Base-by-base conservation (phyloP, 2,113 vertebrate species). In the Peromyscus californicus region DNA sequence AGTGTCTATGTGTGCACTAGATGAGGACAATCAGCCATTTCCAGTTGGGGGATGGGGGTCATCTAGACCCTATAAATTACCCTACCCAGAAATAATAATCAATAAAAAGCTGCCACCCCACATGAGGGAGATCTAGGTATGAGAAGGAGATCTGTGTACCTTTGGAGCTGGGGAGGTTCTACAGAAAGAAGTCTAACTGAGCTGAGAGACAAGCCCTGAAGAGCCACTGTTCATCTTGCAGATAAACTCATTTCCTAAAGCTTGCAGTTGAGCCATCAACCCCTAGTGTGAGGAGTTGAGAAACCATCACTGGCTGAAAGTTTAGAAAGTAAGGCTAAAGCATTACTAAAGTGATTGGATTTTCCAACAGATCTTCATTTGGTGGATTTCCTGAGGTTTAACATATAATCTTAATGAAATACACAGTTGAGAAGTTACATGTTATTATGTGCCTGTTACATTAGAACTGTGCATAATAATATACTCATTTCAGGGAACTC, bases 1-100 rank as follows among this genome's bases (percentile, higher is more conserved):
- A 54, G n/a, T 39, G n/a, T 96, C 95, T 93, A 48, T 95, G 91
- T 97, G 96, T 97, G 94, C 31, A 12, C 59, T 15, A 26, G 26
- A 45, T 33, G 57, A 24, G 63, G 80, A 80, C 65, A 75, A 97
- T 95, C 69, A 98, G 94, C 92, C 88, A 98, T 94, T 98, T 93
- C n/a, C 63, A 91, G 80, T 76, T 96, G 59, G 92, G 70, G 82
- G 5, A 1, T n/a, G 91, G 93, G 96, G 98, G 98, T 97, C 86
- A 89, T 80, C 92, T 91, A 94, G 97, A 97, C 90, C 96, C 96
- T 94, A 96, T 85, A 54, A 5, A 2, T 94, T 97, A 91, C 86
- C 87, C 57, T 69, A 93, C 90, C 97, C 98, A 98, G 95, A 93
- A 97, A 96, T 92, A 74, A n/a, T 10, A 42, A 79, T 69, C 21